Percentiles rank a stretch among this genome's conserved stretches.
These are phyloP conservation scores for Lerema accius DNA, from an alignment of 1,140 invertebrate genomes.

Conservation along the genomic window DNA sequence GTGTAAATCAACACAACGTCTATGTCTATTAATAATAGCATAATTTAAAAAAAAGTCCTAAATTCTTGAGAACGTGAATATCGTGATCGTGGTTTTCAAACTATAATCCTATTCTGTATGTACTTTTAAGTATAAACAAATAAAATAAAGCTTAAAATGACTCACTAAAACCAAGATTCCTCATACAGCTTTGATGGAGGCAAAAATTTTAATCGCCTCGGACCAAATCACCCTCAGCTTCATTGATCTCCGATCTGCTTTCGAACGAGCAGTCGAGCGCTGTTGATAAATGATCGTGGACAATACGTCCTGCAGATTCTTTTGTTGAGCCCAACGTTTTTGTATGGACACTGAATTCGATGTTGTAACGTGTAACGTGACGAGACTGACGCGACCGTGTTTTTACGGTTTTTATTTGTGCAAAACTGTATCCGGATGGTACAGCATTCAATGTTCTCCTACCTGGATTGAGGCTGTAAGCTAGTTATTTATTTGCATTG, in stretches of 20 bases:
- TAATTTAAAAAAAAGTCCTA: no score
- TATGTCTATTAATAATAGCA: no score
- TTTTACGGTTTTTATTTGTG: conserved; percentile 32
- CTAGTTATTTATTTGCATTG: no score
- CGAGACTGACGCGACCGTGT: conserved; percentile 42
- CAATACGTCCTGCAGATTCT: conserved; percentile 73
- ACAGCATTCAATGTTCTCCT: conserved; percentile 8
- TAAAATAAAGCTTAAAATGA: no score
- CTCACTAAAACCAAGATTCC: no score
- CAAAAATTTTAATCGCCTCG: conserved; percentile 65
- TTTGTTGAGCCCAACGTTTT: conserved; percentile 63
- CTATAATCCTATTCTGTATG: no score
- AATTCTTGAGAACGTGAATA: no score
- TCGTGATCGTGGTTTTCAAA: no score
- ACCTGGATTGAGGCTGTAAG: conserved; percentile 20
- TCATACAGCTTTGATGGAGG: neutral
- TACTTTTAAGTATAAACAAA: no score
- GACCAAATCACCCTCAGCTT: conserved; percentile 48
- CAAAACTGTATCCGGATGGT: conserved; percentile 32
- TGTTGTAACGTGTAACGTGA: conserved; percentile 43
- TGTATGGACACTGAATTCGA: conserved; percentile 59
- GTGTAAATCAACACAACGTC: no score
- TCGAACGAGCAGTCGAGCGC: conserved; percentile 69
- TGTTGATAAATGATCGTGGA: conserved; percentile 72
- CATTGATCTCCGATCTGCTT: conserved; percentile 72